Conservation (phyloP, 2,888 invertebrate species). For the Arenicola marina region DNA sequence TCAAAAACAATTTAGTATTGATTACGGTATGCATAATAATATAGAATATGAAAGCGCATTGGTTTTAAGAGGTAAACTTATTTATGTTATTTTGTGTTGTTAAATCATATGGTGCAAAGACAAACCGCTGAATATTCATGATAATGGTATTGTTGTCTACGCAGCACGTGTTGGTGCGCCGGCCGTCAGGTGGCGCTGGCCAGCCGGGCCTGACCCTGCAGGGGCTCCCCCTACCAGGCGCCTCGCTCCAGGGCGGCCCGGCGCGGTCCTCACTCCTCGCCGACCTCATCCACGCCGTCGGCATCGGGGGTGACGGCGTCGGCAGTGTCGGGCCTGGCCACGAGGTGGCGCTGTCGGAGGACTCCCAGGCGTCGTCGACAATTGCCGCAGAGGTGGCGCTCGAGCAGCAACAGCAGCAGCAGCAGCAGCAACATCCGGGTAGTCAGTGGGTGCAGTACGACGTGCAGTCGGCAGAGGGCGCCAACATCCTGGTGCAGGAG, state of each 20-base stretch:
- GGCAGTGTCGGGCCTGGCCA: not conserved
- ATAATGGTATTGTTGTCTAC: too few relatives aligned
- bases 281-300: constrained; percentile 54
- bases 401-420: not conserved
- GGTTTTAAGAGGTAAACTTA: too few relatives aligned
- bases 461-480: constrained; percentile 16
- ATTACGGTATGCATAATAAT: too few relatives aligned
- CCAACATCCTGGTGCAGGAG: not conserved
- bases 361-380: too few relatives aligned
- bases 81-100: too few relatives aligned
- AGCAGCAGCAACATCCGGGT: not conserved
- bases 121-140: too few relatives aligned
- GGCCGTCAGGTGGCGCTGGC: constrained; percentile 1
- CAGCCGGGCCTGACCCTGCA: constrained; percentile 24
- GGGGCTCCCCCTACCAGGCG: too few relatives aligned
- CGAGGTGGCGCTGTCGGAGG: constrained; percentile 6
- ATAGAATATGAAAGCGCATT: too few relatives aligned
- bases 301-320: constrained; percentile 41
- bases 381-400: not conserved
- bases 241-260: constrained; percentile 17
- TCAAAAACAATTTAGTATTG: too few relatives aligned
- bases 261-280: constrained; percentile 45
- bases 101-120: too few relatives aligned
- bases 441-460: constrained; percentile 54
- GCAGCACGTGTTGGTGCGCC: constrained; percentile 8